Percentiles rank a stretch among this genome's conserved stretches.
Evolutionary conservation across 2,797 vertebrate genomes (phyloP).

Genomic region (Cossypha niveicapilla): DNA sequence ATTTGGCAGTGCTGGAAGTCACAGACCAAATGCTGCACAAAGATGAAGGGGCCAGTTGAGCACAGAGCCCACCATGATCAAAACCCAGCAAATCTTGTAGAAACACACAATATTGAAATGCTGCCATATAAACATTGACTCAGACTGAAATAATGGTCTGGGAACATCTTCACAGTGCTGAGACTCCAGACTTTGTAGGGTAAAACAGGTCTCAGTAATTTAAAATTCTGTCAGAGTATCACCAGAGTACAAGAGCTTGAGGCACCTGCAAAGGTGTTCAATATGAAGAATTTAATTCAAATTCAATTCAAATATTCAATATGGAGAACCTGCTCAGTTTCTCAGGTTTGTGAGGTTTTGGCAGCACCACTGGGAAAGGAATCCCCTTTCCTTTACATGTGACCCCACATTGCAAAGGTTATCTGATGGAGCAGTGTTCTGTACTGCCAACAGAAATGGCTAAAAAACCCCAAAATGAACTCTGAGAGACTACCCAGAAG

Average conservation of each 20-base stretch:
- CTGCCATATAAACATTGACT: background rate
- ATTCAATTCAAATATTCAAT: too few relatives aligned
- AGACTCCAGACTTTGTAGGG: background rate
- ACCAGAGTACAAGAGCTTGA: background rate
- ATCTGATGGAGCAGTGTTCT: background rate
- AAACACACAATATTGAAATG: background rate
- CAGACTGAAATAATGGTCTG: background rate
- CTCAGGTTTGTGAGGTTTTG: background rate
- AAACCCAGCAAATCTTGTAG: background rate
- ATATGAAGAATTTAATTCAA: accelerated
- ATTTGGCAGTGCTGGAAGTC: background rate
- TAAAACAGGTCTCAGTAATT: background rate
- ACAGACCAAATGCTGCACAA: background rate
- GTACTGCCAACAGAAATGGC: background rate
- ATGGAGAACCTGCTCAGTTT: background rate
- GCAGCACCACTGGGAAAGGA: background rate
- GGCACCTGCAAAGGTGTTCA: background rate
- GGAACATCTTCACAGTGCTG: background rate
- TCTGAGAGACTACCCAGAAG: background rate
- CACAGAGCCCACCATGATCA: background rate
- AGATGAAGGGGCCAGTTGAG: background rate
- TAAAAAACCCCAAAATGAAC: background rate
- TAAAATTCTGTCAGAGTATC: background rate
- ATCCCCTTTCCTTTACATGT: background rate
- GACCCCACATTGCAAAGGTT: background rate